Percentiles rank a stretch among this genome's conserved stretches.
Evolutionary conservation across 37 sponge, comb jelly and placozoan genomes (phyloP).

Genomic region (Bolinopsis microptera): DNA sequence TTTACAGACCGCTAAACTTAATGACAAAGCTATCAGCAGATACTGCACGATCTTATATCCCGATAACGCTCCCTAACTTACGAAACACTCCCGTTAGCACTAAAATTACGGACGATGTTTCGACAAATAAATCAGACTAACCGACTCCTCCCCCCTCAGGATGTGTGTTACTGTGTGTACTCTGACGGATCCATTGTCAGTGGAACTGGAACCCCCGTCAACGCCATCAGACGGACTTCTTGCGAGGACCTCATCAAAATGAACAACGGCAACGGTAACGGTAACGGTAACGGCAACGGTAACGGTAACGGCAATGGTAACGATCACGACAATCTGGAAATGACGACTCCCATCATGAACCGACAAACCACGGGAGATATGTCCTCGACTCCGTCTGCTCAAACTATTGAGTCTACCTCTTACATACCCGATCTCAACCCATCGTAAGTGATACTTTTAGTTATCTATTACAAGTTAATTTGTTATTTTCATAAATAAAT

Average conservation of each 20-base stretch:
- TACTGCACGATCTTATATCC: too few species aligned
- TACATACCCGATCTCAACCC: too few species aligned
- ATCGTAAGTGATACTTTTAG: too few species aligned
- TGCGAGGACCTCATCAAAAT: conserved; percentile 48
- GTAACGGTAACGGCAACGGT: background rate
- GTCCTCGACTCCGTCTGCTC: background rate
- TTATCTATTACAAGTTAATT: too few species aligned
- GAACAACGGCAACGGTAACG: background rate
- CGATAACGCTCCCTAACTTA: too few species aligned
- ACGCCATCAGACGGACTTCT: background rate
- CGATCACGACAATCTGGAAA: background rate
- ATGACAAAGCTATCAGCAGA: too few species aligned
- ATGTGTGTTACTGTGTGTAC: conserved; percentile 53
- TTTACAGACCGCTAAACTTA: too few species aligned
- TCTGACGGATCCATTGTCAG: background rate
- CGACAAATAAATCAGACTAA: background rate
- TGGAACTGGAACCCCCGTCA: background rate
- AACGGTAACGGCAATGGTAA: too few species aligned
- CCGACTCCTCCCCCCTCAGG: background rate
- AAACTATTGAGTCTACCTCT: too few species aligned
- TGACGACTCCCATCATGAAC: background rate
- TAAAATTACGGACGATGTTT: too few species aligned
- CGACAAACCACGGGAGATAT: background rate
- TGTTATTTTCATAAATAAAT: too few species aligned
- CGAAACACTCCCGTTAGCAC: too few species aligned